phyloP scores from a whole-genome alignment of 2,888 invertebrate species.

The Carabus problematicus region DNA sequence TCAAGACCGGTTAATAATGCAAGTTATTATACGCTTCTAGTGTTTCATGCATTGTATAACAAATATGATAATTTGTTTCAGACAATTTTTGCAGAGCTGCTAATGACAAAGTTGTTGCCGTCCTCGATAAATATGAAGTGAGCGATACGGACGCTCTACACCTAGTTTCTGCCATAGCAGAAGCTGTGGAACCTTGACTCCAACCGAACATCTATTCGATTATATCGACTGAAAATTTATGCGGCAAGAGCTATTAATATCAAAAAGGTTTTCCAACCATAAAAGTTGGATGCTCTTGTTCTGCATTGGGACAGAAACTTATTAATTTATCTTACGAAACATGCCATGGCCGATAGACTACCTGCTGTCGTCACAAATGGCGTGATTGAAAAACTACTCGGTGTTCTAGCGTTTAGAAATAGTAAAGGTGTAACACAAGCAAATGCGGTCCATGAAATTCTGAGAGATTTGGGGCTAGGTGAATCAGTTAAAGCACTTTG shows the following conservation, averaged over 20 bases:
- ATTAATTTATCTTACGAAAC: neutral
- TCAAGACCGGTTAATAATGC: too few relatives aligned
- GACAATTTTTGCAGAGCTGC: too few relatives aligned
- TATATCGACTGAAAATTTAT: too few relatives aligned
- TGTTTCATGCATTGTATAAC: too few relatives aligned
- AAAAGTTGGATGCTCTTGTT: neutral
- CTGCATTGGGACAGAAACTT: neutral
- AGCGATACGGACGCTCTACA: too few relatives aligned
- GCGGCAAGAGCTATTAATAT: neutral
- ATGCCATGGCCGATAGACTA: neutral
- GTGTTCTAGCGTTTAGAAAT: neutral
- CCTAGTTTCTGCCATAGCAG: too few relatives aligned
- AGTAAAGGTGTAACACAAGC: neutral
- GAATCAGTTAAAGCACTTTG: neutral
- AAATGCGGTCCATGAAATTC: neutral
- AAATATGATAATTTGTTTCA: too few relatives aligned
- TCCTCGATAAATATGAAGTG: too few relatives aligned
- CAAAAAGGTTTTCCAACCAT: neutral
- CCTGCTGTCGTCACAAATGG: neutral
- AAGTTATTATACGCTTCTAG: too few relatives aligned
- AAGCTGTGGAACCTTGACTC: too few relatives aligned
- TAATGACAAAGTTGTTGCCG: too few relatives aligned
- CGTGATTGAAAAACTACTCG: neutral
- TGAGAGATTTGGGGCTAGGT: neutral
- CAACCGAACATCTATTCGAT: too few relatives aligned